phyloP scores from a whole-genome alignment of 2,797 vertebrate species.

The Bovichtus diacanthus region DNA sequence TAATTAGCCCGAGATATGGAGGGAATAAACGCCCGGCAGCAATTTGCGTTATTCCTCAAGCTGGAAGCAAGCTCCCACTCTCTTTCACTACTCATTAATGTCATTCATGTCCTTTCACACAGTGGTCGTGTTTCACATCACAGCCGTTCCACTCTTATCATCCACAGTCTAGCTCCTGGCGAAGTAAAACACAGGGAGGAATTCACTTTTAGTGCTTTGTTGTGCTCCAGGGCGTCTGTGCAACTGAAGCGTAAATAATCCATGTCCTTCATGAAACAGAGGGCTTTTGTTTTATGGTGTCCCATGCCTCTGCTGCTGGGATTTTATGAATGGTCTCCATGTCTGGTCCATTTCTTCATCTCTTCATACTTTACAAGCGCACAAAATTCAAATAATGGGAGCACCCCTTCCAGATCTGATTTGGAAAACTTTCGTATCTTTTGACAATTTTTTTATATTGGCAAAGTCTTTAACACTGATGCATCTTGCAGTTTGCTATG shows the following conservation, averaged over 20 bases:
- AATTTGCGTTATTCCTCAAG: not conserved
- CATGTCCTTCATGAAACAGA: slow-evolving; percentile 1
- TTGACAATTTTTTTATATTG: not conserved
- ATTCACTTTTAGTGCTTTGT: not conserved
- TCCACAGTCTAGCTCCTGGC: not conserved
- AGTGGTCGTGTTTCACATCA: slow-evolving; percentile 7
- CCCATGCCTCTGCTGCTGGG: slow-evolving; percentile 11
- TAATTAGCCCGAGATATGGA: not conserved
- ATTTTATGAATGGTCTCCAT: not conserved
- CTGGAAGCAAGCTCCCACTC: not conserved
- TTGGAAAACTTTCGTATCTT: not conserved
- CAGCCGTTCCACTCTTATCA: too few species aligned
- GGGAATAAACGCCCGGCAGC: slow-evolving; percentile 16
- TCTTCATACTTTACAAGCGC: too few species aligned
- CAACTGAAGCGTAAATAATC: slow-evolving; percentile 23
- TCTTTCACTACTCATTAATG: not conserved
- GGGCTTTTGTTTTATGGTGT: slow-evolving; percentile 13
- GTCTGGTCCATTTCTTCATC: not conserved
- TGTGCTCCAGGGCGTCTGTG: not conserved
- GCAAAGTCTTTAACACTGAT: not conserved
- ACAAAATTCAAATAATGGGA: too few species aligned
- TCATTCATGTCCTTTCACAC: not conserved
- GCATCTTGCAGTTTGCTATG: not conserved
- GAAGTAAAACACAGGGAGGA: not conserved
- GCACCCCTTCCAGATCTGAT: too few species aligned